Percentiles rank a stretch among this genome's conserved stretches.
phyloP scores from a whole-genome alignment of 2,113 vertebrate genomes.

The Siniperca chuatsi region DNA sequence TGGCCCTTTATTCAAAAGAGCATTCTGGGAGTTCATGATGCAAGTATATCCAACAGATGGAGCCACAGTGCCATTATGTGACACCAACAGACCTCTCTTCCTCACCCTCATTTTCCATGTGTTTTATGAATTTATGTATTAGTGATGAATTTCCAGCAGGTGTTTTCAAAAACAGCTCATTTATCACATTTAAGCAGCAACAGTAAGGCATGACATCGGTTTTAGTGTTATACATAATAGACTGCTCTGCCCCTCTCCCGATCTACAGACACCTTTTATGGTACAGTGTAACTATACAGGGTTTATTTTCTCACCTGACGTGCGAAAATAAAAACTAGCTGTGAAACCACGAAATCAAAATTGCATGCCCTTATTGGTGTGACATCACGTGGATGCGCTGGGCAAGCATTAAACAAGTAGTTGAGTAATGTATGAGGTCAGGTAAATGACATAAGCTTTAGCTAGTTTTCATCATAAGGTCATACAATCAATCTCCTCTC shows the following conservation, averaged over 20 bases:
- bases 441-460: too few relatives aligned
- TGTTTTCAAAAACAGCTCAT: not conserved
- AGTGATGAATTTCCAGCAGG: not conserved
- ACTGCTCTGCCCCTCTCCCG: not conserved
- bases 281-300: not conserved
- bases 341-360: too few relatives aligned
- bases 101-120: not conserved
- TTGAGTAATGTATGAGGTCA: too few relatives aligned
- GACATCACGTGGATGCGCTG: too few relatives aligned
- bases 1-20: not conserved
- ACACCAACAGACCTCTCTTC: too few relatives aligned
- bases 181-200: not conserved
- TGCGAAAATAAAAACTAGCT: too few relatives aligned
- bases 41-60: constrained; percentile 46
- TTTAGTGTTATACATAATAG: not conserved
- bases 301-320: too few relatives aligned
- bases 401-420: too few relatives aligned
- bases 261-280: too few relatives aligned
- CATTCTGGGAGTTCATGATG: not conserved
- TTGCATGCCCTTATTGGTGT: too few relatives aligned
- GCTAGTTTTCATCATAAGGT: too few relatives aligned
- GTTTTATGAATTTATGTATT: not conserved
- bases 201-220: not conserved
- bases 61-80: not conserved
- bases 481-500: too few relatives aligned